Base-by-base conservation (phyloP, 2,888 invertebrate genomes). In the Zeuzera pyrina region DNA sequence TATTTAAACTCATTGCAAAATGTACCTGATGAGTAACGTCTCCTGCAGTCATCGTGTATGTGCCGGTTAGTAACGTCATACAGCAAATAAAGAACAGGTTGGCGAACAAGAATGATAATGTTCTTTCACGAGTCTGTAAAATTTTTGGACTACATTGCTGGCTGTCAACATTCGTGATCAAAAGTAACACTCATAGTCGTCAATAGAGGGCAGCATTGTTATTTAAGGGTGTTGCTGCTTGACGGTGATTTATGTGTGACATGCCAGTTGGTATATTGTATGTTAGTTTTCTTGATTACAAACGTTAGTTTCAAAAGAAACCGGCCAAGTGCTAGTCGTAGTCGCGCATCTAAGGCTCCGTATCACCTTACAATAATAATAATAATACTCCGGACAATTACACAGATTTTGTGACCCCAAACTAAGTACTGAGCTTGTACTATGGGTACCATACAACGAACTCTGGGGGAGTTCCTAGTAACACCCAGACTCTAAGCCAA, bases 21-120 rank as follows among this genome's bases (percentile, higher is more conserved):
- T 34, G 15, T 45, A 68, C 71, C 52, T 71, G 67, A 36, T 62
- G 22, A 0, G 69, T 69, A 3, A 72, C 44, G 15, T 72, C 59
- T 3, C 71, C 72, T 0, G 57, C 62, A 1, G 59, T 52, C 45
- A 63, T 49, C 67, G 72, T 72, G 26, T 74, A 73, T 0, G 55
- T 47, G 0, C 64, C 68, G 26, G 63, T 69, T 2, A 72, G 37
- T 2, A 56, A 15, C 2, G 64, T 35, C 15, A 71, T 15, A 19
- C 59, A 56, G 0, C 32, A 1, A 3, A 63, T 58, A 30, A 51
- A 69, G 1, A 33, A 19, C 0, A 52, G 31, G 22, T 50, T 62
- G 0, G 65, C 60, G 7, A 71, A 2, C 3, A 67, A 33, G 29
- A 57, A 56, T 0, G 52, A 43, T 4, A 62, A 16, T 23, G 51